Evolutionary conservation across 2,888 invertebrate species (phyloP).

Genomic region (Andrena bicolor): DNA sequence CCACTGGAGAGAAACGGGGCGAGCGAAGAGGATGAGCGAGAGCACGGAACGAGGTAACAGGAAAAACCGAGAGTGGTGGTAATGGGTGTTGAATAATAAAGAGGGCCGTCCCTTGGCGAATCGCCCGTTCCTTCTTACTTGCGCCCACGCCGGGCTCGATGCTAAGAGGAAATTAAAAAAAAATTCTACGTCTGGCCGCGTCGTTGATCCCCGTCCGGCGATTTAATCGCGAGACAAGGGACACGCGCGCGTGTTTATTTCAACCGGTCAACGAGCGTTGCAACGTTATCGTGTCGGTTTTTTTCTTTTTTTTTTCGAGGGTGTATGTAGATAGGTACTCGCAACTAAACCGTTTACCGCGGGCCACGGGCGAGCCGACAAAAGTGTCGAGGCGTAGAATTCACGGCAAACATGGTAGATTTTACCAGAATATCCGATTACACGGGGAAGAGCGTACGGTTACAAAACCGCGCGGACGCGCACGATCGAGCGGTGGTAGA

Average conservation of each 20-base stretch:
- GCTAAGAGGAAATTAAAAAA: constrained; percentile 38
- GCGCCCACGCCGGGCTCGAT: constrained; percentile 19
- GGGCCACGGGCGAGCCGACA: neutral
- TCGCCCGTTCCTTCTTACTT: constrained; percentile 60
- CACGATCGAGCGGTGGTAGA: constrained; percentile 10
- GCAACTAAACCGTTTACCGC: neutral
- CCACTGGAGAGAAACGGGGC: constrained; percentile 44
- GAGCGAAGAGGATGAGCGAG: constrained; percentile 52
- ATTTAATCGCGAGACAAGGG: constrained; percentile 27
- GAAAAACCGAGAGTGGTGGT: constrained; percentile 52
- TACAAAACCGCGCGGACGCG: constrained; percentile 34
- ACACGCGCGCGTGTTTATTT: neutral
- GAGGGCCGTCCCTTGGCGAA: constrained; percentile 63
- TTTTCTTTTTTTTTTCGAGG: neutral
- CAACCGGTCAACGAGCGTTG: neutral
- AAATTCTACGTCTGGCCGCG: constrained; percentile 24
- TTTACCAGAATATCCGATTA: constrained; percentile 48
- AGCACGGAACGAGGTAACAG: constrained; percentile 51
- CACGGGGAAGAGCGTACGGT: constrained; percentile 17
- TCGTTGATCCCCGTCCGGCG: constrained; percentile 17
- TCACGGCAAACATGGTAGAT: constrained; percentile 14
- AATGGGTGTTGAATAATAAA: constrained; percentile 77
- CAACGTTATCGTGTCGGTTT: neutral
- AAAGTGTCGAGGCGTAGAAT: constrained; percentile 18
- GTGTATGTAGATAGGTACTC: neutral